phyloP scores from a whole-genome alignment of 2,113 vertebrate genomes.

The Marmota monax region DNA sequence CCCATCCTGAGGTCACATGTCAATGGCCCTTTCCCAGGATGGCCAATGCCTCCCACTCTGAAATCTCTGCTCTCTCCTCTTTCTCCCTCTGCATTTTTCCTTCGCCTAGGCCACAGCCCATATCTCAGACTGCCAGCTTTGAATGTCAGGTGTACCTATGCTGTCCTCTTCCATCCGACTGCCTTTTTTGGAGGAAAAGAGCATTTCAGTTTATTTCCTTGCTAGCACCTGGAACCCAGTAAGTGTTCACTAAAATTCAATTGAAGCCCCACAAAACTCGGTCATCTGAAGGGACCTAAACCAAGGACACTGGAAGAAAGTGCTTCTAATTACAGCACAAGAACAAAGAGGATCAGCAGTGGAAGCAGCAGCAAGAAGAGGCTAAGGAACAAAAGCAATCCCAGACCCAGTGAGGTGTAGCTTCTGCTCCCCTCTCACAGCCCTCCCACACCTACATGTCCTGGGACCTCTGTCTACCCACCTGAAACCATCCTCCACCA shows the following conservation, averaged over 20 bases:
- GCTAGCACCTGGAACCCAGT: not conserved
- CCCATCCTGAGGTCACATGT: no score
- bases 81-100: not conserved
- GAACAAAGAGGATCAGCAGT: not conserved
- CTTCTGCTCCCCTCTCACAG: conserved; percentile 37
- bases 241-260: not conserved
- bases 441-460: not conserved
- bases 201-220: not conserved
- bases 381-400: not conserved
- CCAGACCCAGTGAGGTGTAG: no score
- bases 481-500: not conserved
- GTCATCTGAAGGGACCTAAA: not conserved
- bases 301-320: not conserved
- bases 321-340: not conserved
- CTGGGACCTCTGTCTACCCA: not conserved
- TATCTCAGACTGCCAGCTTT: not conserved
- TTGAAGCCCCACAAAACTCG: not conserved
- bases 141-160: not conserved
- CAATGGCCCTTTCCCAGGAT: not conserved
- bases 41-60: not conserved
- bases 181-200: not conserved
- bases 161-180: not conserved
- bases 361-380: not conserved
- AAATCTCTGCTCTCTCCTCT: not conserved
- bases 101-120: not conserved